Conservation (phyloP, 1,140 invertebrate genomes). For the Drosophila bifasciata region DNA sequence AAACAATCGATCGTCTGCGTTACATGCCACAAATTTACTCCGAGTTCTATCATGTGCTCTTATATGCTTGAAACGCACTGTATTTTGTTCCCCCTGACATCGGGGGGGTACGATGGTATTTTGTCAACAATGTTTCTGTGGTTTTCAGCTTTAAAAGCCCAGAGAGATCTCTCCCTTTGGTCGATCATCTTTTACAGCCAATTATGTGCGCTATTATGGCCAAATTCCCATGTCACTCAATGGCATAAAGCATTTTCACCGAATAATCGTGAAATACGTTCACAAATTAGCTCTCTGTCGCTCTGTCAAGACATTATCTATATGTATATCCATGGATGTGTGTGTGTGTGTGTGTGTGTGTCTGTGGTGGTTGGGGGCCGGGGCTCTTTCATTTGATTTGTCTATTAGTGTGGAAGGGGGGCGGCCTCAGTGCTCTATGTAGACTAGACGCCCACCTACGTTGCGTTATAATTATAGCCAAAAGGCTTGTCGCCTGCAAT, state of each 20-base stretch:
- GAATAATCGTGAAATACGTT: conserved; percentile 72
- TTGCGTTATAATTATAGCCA: conserved; percentile 75
- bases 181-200: conserved; percentile 61
- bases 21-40: too few species aligned
- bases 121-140: conserved; percentile 67
- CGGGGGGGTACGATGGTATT: conserved; percentile 43
- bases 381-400: conserved; percentile 61
- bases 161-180: conserved; percentile 44
- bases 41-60: background rate
- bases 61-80: conserved; percentile 11
- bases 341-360: conserved; percentile 11
- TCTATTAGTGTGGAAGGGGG: conserved; percentile 59
- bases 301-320: conserved; percentile 43
- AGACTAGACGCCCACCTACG: conserved; percentile 71
- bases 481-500: conserved; percentile 77
- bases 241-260: conserved; percentile 63
- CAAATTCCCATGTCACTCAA: conserved; percentile 81
- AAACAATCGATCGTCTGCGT: too few species aligned
- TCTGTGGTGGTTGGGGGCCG: background rate
- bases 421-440: conserved; percentile 8
- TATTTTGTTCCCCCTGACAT: conserved; percentile 37
- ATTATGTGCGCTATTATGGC: conserved; percentile 78
- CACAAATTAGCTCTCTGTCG: conserved; percentile 74
- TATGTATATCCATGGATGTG: conserved; percentile 13
- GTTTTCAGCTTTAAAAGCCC: conserved; percentile 61